These are phyloP conservation scores for Elysia crispata DNA, from an alignment of 2,888 invertebrate genomes.

Conservation along the genomic window DNA sequence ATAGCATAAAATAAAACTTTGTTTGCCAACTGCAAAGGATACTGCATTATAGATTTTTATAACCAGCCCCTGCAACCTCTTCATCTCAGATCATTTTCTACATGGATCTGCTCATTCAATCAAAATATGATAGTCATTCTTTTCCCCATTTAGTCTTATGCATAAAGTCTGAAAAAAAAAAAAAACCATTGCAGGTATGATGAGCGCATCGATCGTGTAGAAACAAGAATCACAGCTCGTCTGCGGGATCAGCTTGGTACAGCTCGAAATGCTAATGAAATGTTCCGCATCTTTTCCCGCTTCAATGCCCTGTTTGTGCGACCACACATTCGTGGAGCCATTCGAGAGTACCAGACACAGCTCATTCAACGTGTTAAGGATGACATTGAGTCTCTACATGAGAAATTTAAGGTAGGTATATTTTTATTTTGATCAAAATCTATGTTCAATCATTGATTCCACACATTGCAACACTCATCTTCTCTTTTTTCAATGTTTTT, in stretches of 20 bases:
- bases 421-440: not conserved
- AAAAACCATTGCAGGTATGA: slow-evolving; percentile 83
- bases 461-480: no score
- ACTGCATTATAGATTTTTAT: no score
- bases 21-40: no score
- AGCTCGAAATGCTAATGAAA: slow-evolving; percentile 99
- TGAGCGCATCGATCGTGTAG: slow-evolving; percentile 98
- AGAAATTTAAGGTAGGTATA: slow-evolving; percentile 92
- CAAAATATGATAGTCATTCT: no score
- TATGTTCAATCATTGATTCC: not conserved
- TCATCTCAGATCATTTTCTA: no score
- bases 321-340: slow-evolving; percentile 98
- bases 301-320: slow-evolving; percentile 99
- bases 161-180: no score
- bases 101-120: no score
- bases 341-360: slow-evolving; percentile 99
- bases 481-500: not conserved
- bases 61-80: no score
- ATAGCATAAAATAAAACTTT: no score
- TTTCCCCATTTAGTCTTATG: no score
- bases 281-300: slow-evolving; percentile 97
- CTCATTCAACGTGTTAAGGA: slow-evolving; percentile 99
- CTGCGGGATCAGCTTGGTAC: slow-evolving; percentile 98
- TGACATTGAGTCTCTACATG: slow-evolving; percentile 97
- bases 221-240: slow-evolving; percentile 97